These are phyloP conservation scores for Antrozous pallidus DNA, from an alignment of 2,797 vertebrate species.

Conservation along the genomic window DNA sequence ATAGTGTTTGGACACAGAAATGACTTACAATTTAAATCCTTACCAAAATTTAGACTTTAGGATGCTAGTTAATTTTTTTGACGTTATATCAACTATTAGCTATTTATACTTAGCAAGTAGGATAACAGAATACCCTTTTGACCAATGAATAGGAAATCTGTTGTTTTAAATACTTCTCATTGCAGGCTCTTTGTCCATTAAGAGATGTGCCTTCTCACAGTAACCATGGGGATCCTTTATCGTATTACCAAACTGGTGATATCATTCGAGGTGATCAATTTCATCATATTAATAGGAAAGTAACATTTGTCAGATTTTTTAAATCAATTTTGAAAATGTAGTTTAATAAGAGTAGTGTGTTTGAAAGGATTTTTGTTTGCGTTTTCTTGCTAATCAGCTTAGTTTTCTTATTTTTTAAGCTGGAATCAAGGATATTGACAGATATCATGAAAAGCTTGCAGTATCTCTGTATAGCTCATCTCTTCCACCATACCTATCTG, in stretches of 20 bases:
- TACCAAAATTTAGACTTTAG: background rate
- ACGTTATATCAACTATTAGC: background rate
- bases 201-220: conserved; percentile 95
- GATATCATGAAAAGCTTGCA: conserved; percentile 95
- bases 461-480: conserved; percentile 90
- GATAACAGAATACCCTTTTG: background rate
- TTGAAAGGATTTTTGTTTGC: background rate
- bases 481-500: conserved; percentile 84
- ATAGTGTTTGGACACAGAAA: background rate
- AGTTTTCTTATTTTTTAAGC: conserved; percentile 79
- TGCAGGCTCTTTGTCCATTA: conserved; percentile 93
- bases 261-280: conserved; percentile 90
- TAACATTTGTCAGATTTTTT: background rate
- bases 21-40: background rate
- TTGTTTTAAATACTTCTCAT: background rate
- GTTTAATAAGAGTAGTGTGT: background rate
- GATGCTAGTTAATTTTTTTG: conserved; percentile 22
- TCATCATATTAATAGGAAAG: conserved; percentile 37
- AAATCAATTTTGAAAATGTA: conserved; percentile 15
- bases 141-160: background rate
- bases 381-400: conserved; percentile 33
- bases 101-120: background rate
- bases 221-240: conserved; percentile 95
- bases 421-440: conserved; percentile 95
- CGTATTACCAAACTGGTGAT: conserved; percentile 95